phyloP scores from a whole-genome alignment of 2,113 vertebrate species.

The Strix aluco region DNA sequence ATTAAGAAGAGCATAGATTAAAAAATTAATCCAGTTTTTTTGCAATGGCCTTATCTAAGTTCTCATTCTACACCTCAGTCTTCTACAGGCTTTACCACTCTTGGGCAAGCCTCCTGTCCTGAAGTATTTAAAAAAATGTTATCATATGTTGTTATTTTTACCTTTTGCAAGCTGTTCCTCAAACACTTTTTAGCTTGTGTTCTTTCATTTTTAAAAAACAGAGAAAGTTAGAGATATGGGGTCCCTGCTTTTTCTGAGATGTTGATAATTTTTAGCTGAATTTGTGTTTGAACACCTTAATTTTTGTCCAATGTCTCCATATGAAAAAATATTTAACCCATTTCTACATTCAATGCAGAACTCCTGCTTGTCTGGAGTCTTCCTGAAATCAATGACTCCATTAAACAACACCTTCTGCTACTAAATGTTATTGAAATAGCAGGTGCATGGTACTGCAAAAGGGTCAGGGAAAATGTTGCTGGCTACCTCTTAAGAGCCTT shows the following conservation, averaged over 20 bases:
- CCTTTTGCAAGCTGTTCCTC: neutral
- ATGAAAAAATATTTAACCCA: neutral
- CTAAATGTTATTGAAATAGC: neutral
- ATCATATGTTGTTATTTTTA: neutral
- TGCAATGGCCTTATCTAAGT: neutral
- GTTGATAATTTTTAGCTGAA: neutral
- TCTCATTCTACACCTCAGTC: neutral
- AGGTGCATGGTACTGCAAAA: neutral
- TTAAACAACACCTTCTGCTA: neutral
- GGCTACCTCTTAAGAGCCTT: neutral
- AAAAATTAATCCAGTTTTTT: neutral
- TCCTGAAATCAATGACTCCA: neutral
- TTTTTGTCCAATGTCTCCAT: neutral
- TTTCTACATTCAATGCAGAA: neutral
- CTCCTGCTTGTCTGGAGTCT: neutral
- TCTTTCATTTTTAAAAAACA: neutral
- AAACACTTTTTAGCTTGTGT: neutral
- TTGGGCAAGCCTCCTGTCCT: neutral
- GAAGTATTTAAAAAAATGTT: neutral
- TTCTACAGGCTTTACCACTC: neutral
- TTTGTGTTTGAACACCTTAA: neutral
- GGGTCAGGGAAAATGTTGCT: neutral
- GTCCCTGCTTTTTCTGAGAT: neutral
- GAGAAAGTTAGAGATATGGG: neutral
- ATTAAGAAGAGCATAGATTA: neutral